Conservation (phyloP, 2,888 invertebrate genomes). For the Camptogramma bilineatum region DNA sequence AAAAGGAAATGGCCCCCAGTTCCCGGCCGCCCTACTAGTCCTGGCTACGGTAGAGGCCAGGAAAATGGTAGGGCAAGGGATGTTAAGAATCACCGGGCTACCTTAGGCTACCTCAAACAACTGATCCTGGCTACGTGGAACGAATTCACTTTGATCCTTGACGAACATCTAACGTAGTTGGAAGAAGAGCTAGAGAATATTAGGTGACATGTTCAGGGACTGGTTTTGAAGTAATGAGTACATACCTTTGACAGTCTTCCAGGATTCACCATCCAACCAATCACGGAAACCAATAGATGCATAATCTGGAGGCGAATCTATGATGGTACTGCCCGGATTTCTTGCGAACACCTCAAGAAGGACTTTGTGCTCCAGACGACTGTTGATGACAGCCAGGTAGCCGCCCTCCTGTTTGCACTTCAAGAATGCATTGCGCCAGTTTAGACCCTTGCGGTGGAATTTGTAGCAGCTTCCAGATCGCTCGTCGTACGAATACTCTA, state of each 20-base stretch:
- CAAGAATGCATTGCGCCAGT: constrained; percentile 9
- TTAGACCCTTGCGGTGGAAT: constrained; percentile 12
- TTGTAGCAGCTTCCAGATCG: constrained; percentile 27
- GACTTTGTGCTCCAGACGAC: constrained; percentile 3
- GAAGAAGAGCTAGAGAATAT: too few relatives aligned
- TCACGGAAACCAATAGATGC: constrained; percentile 10
- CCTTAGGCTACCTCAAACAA: too few relatives aligned
- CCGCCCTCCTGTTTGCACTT: constrained; percentile 13
- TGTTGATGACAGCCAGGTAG: constrained; percentile 22
- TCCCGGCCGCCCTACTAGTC: too few relatives aligned
- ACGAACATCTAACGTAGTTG: too few relatives aligned
- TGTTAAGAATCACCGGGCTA: too few relatives aligned
- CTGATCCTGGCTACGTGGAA: too few relatives aligned
- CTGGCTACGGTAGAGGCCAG: too few relatives aligned
- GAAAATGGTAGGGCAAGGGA: too few relatives aligned
- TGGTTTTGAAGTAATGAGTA: background rate
- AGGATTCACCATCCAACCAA: constrained; percentile 10
- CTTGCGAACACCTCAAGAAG: constrained; percentile 7
- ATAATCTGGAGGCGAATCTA: background rate
- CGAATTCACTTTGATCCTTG: too few relatives aligned
- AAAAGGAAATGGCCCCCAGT: too few relatives aligned
- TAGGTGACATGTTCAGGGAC: too few relatives aligned
- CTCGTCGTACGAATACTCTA: constrained; percentile 17
- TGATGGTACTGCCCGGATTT: background rate
- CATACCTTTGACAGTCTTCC: constrained; percentile 9